Conservation (phyloP, 2,888 invertebrate genomes). For the Merodon equestris region DNA sequence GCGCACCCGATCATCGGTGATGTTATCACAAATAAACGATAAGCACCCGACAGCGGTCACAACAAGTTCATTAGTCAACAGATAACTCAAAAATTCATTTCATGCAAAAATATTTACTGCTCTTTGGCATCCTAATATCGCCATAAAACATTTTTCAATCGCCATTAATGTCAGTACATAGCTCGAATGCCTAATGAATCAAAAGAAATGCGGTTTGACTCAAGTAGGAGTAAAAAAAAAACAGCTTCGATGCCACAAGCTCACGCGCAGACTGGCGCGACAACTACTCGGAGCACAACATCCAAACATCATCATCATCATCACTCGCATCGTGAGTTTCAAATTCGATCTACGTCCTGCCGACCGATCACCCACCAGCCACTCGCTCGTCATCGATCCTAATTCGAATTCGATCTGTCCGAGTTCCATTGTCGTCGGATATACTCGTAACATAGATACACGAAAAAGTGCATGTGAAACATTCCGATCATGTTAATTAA, state of each 20-base stretch:
- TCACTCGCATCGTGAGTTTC: constrained; percentile 45
- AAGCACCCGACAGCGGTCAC: too few species aligned
- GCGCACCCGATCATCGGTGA: too few species aligned
- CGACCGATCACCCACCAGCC: not conserved
- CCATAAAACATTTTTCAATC: constrained; percentile 66
- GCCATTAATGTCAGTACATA: constrained; percentile 67
- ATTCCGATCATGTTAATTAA: constrained; percentile 67
- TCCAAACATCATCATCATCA: too few species aligned
- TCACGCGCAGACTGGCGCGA: constrained; percentile 57
- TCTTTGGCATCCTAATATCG: constrained; percentile 56
- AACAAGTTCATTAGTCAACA: constrained; percentile 2
- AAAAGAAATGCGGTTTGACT: constrained; percentile 18
- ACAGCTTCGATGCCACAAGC: constrained; percentile 7
- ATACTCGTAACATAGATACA: constrained; percentile 51
- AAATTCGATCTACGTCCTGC: constrained; percentile 46
- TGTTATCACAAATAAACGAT: too few species aligned
- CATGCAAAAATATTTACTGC: constrained; percentile 36
- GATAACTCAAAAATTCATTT: constrained; percentile 34
- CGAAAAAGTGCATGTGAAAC: constrained; percentile 63
- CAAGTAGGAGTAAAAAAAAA: too few species aligned
- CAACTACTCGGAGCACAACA: constrained; percentile 25
- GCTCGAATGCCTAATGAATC: constrained; percentile 58
- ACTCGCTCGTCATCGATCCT: too few species aligned
- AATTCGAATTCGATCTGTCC: constrained; percentile 5
- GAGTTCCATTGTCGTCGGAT: constrained; percentile 53